Base-by-base conservation (phyloP, 2,888 invertebrate genomes). In the Cyclophora punctaria region DNA sequence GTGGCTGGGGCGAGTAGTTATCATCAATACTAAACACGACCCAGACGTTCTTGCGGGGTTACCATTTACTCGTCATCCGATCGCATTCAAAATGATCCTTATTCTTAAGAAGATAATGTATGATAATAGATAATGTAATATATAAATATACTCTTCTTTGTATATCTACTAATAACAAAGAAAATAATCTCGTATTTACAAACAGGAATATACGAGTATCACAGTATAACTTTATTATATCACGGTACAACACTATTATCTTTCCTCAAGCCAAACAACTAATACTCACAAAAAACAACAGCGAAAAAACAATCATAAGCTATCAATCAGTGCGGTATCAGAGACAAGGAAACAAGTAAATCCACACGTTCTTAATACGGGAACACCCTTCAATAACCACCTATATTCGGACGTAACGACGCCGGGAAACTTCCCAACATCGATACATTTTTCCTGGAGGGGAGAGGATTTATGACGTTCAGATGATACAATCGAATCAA, bases 401-500 rank as follows among this genome's bases (percentile, higher is more conserved):
- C 78, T 78, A 74, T 69, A 73, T 69, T 74, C 65, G 75, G 78
- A 79, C 78, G 78, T 83, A 82, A 84, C 83, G 79, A 78, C 76
- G 78, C 81, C 79, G 79, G 82, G 80, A 80, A 78, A 79, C 75
- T 71, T 79, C 70, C 48, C 46, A 50, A n/a, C 37, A 45, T 34
- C 44, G 35, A 46, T 47, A 46, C 5, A 48, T 41, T 46, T 42
- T 48, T 51, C 54, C 57, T 52, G 53, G 57, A 43, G 69, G 67
- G 71, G 64, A 51, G 64, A 63, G 73, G 83, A 86, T 86, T 85
- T 86, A 86, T 86, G 85, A 86, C 81, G 76, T 76, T 82, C 83
- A 82, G 85, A 85, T 85, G 86, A 87, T 86, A 86, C 86, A 83
- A 85, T 85, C 86, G 82, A 85, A 86, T 87, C 85, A 85, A 85